Conservation (phyloP, 2,888 invertebrate genomes). For the Plebejus argus region DNA sequence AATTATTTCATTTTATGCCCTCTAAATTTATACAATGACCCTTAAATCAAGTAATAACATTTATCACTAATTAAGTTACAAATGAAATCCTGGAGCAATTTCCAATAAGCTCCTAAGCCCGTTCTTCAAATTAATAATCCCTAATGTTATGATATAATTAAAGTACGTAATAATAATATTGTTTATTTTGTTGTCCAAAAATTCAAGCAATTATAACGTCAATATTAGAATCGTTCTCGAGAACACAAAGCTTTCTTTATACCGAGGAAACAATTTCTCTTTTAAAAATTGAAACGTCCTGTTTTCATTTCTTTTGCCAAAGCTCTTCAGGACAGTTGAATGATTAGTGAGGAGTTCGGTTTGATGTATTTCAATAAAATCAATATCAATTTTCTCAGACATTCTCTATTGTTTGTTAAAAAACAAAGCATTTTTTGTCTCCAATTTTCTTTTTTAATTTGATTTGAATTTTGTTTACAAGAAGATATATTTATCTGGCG, state of each 20-base stretch:
- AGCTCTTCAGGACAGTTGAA: conserved; percentile 33
- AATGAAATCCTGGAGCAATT: not conserved
- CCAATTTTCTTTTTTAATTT: not conserved
- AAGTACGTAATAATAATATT: not conserved
- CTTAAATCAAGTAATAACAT: not conserved
- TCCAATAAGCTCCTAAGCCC: not conserved
- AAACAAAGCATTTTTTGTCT: conserved; percentile 22
- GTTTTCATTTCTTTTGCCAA: conserved; percentile 32
- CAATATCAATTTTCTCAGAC: conserved; percentile 31
- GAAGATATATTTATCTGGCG: not conserved
- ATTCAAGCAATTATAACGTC: conserved; percentile 22
- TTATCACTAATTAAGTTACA: not conserved
- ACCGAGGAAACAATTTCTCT: conserved; percentile 32
- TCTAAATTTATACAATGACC: not conserved
- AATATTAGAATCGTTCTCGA: conserved; percentile 24
- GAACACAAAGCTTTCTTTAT: conserved; percentile 26
- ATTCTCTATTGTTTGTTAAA: conserved; percentile 24
- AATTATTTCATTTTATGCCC: not conserved
- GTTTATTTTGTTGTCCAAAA: not conserved
- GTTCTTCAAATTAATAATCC: not conserved
- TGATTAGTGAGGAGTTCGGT: conserved; percentile 33
- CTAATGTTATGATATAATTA: not conserved
- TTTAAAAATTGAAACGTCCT: conserved; percentile 32
- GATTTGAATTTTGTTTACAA: conserved; percentile 9
- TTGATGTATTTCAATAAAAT: conserved; percentile 34